Evolutionary conservation across 2,797 vertebrate genomes (phyloP), one percentile per base, ranked within the genome.

Genomic region (Gambusia yucatana): DNA sequence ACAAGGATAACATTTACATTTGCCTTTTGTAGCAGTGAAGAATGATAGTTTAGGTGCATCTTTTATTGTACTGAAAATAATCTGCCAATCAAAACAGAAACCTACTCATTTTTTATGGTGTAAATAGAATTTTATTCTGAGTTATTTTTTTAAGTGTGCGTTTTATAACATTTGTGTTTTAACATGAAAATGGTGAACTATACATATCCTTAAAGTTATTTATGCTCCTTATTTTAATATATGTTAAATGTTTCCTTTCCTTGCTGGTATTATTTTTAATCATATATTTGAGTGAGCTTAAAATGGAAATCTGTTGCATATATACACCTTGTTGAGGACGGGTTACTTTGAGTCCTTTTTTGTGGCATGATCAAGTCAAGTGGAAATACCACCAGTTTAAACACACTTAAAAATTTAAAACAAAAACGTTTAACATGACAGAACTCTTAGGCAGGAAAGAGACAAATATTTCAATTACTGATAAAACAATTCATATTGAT

Each of bases 1-100:
- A 74, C 2, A 16, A 55, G 8, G 16, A 14, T 20, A 74, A 43
- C 44, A 52, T 81, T 79, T 78, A 73, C 77, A 41, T 80, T 76
- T 76, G 11, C 16, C 59, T 75, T 73, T 81, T 81, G 41, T 39
- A 65, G 33, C 16, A 43, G 63, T 20, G 36, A 70, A 73, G 25
- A 70, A 13, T 52, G 1, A 48, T 33, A 6, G 14, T 72, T 50
- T 50, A 22, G 59, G 43, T 61, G 25, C 2, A 28, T 6, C 65
- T 4, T 74, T 65, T 22, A 72, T 67, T 75, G 4, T 59, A 52
- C 75, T 63, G 28, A 63, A 3, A 61, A n/a, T 72, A 13, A 20
- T 77, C 41, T 50, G 39, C 3, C 67, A 77, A 28, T 76, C 25
- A 73, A 33, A 52, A 67, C 11, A 6, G 41, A 41, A n/a, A 20